Percentiles rank a stretch among this genome's conserved stretches.
These are phyloP conservation scores for Pseudomyrmex pallidus DNA, from an alignment of 1,140 invertebrate species.

Conservation along the genomic window DNA sequence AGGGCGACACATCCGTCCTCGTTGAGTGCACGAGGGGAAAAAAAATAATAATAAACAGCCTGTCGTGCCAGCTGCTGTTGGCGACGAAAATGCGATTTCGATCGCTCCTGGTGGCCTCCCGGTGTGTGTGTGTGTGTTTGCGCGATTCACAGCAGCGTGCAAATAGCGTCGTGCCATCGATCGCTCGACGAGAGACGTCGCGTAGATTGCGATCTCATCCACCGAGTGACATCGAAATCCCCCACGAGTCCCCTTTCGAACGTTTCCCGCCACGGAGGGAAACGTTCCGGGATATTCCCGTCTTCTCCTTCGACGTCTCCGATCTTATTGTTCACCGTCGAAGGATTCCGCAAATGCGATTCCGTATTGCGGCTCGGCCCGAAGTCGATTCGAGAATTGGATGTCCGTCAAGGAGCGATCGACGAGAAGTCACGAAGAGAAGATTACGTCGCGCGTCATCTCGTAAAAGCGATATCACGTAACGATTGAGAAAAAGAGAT, in stretches of 20 bases:
- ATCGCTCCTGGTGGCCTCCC: conserved; percentile 5
- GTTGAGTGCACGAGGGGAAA: neutral
- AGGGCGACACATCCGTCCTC: neutral
- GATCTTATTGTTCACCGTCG: neutral
- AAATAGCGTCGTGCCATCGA: conserved; percentile 28
- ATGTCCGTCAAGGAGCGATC: neutral
- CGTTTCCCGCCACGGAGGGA: neutral
- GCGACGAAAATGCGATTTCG: conserved; percentile 35
- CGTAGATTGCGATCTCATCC: conserved; percentile 15
- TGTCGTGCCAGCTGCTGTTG: neutral
- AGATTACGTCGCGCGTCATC: no score
- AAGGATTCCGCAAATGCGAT: neutral
- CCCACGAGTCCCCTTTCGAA: neutral
- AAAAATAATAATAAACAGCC: neutral
- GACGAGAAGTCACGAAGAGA: no score
- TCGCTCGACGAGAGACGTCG: conserved; percentile 3
- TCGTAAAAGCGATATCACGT: no score
- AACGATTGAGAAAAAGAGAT: no score
- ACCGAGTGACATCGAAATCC: neutral
- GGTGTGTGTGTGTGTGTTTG: conserved; percentile 34
- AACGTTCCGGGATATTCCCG: neutral
- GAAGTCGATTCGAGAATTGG: neutral
- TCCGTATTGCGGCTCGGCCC: no score
- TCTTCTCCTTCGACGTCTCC: neutral
- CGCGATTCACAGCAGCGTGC: conserved; percentile 35